Conservation (phyloP, 2,797 vertebrate species). For the Euphonia xanthogaster region DNA sequence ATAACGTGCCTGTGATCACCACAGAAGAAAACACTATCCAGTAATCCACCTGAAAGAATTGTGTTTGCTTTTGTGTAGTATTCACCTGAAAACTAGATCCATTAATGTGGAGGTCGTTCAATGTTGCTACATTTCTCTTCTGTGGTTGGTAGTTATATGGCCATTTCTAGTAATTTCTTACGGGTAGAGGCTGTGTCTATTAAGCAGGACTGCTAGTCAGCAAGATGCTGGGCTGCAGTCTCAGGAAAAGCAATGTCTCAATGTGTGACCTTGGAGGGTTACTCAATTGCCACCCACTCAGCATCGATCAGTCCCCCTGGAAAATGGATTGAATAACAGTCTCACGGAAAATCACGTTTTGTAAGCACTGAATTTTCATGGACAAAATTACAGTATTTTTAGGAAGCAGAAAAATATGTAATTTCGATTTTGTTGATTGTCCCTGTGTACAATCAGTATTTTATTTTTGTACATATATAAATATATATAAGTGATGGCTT, state of each 20-base stretch:
- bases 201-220: background rate
- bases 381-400: background rate
- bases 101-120: background rate
- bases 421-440: background rate
- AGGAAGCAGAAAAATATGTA: background rate
- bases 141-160: background rate
- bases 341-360: background rate
- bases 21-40: background rate
- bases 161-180: background rate
- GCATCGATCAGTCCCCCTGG: background rate
- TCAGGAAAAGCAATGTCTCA: background rate
- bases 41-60: background rate
- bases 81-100: background rate
- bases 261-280: background rate
- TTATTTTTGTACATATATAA: background rate
- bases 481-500: background rate
- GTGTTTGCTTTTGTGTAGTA: background rate
- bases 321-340: background rate
- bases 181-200: background rate
- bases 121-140: background rate
- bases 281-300: background rate
- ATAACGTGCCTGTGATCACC: rapidly evolving
- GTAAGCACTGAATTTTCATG: background rate
- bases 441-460: background rate
- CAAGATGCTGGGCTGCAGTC: background rate